Base-by-base conservation (phyloP, 1,140 invertebrate species). In the Saccostrea echinata region DNA sequence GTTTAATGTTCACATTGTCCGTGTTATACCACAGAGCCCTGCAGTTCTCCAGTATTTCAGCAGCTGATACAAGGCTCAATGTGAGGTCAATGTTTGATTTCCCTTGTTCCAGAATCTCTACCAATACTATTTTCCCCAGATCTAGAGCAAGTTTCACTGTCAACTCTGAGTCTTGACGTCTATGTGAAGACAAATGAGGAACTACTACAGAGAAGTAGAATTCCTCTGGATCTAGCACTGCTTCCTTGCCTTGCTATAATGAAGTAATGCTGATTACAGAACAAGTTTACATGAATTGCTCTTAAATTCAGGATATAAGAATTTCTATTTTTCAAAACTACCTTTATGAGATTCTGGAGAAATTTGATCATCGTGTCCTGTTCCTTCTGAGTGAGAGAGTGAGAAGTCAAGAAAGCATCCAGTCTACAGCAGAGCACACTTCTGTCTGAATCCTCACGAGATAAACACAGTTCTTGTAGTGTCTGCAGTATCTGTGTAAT, bases 161-260 rank as follows among this genome's bases (percentile, higher is more conserved):
- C 27, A 76, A 16, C 68, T 13, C 27, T 16, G 11, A 16, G 68
- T 76, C 12, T 27, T 35, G 24, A 1, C 2, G 30, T 30, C 27
- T 30, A 4, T 33, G 0, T 76, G 30, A 27, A 13, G 68, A 76
- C 24, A 76, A 27, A 76, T 76, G 27, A 18, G 68, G 68, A 16
- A 33, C 68, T 12, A 76, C 30, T 27, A 76, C 68, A 13, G 68
- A 76, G 13, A 33, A 16, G 27, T 76, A 76, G 24, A 76, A 30
- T 76, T 76, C 68, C 27, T 76, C 68, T 76, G 68, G 27, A 30
- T 76, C 27, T 6, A 76, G 68, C 68, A 76, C 68, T 16, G 68
- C 11, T 4, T 76, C 68, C 30, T 27, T 33, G 11, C 27, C 68
- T 33, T 16, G 0, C 55, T 57, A 57, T 13, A 57, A 57, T 33